Percentiles rank a stretch among this genome's conserved stretches.
Conservation (phyloP, 2,888 invertebrate genomes). For the Latrodectus hesperus region DNA sequence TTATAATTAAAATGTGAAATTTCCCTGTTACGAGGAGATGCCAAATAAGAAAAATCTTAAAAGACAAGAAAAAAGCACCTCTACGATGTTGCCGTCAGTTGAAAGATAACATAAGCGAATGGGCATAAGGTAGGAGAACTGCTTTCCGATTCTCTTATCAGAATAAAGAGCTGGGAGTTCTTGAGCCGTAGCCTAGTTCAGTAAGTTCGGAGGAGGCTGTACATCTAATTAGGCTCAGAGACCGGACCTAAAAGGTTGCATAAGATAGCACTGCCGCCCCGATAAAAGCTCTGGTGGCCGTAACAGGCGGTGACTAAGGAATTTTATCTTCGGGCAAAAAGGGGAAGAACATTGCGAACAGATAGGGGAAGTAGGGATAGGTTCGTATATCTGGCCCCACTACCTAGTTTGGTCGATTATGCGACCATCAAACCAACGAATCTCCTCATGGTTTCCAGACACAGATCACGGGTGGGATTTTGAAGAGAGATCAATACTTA, state of each 20-base stretch:
- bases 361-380: conserved; percentile 11
- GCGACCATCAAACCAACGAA: conserved; percentile 56
- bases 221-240: conserved; percentile 57
- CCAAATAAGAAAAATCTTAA: not conserved
- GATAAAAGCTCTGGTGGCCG: conserved; percentile 38
- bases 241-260: conserved; percentile 40
- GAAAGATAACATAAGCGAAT: conserved; percentile 17
- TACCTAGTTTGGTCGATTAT: conserved; percentile 43
- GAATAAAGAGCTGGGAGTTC: conserved; percentile 26
- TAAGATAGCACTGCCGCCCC: conserved; percentile 36
- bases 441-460: conserved; percentile 19
- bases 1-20: not conserved
- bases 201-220: conserved; percentile 19
- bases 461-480: conserved; percentile 42
- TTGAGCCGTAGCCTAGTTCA: conserved; percentile 22
- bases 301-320: conserved; percentile 48
- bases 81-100: not conserved
- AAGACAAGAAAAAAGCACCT: not conserved
- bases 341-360: conserved; percentile 8
- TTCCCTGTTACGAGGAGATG: not conserved
- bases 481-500: conserved; percentile 61
- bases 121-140: conserved; percentile 2
- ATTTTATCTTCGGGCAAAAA: conserved; percentile 47
- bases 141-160: conserved; percentile 50
- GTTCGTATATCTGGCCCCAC: not conserved